Conservation (phyloP, 2,797 vertebrate genomes). For the Pyrocephalus nanus region DNA sequence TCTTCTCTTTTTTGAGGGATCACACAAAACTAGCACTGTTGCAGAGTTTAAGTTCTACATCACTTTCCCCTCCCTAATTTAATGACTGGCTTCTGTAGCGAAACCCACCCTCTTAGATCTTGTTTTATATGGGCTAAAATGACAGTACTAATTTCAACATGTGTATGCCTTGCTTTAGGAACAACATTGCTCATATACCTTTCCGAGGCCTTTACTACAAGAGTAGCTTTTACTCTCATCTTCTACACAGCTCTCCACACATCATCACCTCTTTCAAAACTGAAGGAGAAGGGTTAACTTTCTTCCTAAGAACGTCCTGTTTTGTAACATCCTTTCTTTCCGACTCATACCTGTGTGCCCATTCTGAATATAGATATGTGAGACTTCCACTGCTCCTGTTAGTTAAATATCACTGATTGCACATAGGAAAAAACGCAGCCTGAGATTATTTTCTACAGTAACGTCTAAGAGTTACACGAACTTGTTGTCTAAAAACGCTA, state of each 20-base stretch:
- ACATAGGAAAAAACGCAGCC: background rate
- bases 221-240: background rate
- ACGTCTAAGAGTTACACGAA: background rate
- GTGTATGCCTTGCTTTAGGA: background rate
- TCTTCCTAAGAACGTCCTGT: conserved; percentile 5
- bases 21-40: background rate
- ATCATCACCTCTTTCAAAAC: background rate
- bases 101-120: background rate
- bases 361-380: background rate
- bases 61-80: background rate
- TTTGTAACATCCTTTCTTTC: conserved; percentile 54
- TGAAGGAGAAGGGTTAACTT: background rate
- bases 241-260: background rate
- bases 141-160: background rate
- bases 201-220: background rate
- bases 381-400: background rate
- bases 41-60: background rate
- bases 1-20: background rate
- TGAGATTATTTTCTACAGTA: background rate
- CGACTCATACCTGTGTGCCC: background rate
- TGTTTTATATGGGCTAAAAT: background rate
- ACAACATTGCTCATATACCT: background rate
- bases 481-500: background rate
- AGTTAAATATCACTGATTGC: background rate
- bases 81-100: background rate